A percentile compares a stretch with the other conserved stretches of the same genome.
Conservation (phyloP, 53 echinoderm and acorn worm species). For the Zoroaster sp. region DNA sequence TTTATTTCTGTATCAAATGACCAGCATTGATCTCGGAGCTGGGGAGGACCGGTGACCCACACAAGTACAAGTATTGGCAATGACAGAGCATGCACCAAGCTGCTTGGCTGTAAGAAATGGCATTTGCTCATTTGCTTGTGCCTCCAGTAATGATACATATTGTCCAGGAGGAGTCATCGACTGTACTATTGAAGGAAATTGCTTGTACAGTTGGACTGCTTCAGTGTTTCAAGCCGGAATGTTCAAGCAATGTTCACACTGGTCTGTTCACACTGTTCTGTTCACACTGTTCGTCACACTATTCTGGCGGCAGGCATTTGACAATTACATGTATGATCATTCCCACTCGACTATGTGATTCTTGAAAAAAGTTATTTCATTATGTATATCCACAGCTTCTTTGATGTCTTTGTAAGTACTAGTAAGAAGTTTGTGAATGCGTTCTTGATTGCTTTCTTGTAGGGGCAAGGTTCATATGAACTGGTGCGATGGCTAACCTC, state of each 20-base stretch:
- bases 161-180: slow-evolving; percentile 13
- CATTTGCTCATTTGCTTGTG: slow-evolving; percentile 12
- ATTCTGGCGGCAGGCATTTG: neutral
- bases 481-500: neutral
- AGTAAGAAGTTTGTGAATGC: neutral
- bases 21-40: no score
- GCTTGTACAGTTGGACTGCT: neutral
- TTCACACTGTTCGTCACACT: no score
- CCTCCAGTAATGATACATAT: slow-evolving; percentile 36
- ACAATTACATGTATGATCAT: neutral
- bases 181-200: slow-evolving; percentile 22
- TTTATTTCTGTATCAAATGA: no score
- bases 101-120: neutral
- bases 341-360: neutral
- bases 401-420: slow-evolving; percentile 2
- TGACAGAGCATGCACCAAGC: slow-evolving; percentile 16
- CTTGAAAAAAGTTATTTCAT: neutral
- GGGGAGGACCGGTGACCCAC: no score
- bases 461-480: neutral
- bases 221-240: neutral
- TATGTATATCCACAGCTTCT: neutral
- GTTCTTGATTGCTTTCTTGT: neutral
- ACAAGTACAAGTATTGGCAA: slow-evolving; percentile 2
- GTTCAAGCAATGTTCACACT: neutral
- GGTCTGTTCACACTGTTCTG: no score